A percentile compares a stretch with the other conserved stretches of the same genome.
Evolutionary conservation across 2,113 vertebrate genomes (phyloP).

Genomic region (Anguilla japonica): DNA sequence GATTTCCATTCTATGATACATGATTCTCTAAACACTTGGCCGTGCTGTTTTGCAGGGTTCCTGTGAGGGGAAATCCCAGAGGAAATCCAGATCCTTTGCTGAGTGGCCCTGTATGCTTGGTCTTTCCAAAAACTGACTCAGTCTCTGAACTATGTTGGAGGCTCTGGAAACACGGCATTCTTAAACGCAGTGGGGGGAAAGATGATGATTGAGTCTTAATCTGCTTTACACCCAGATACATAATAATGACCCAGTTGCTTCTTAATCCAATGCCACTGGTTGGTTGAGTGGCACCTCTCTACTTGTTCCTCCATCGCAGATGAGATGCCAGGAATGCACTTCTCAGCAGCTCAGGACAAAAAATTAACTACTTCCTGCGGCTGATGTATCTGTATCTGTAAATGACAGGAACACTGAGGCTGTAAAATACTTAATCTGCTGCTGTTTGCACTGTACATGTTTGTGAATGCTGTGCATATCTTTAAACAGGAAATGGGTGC

Average conservation of each 20-base stretch:
- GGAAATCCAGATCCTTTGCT: not conserved
- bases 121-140: not conserved
- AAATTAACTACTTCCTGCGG: not conserved
- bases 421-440: not conserved
- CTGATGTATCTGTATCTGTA: constrained; percentile 13
- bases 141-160: not conserved
- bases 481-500: not conserved
- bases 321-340: constrained; percentile 6
- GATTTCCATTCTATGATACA: too few species aligned
- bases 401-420: not conserved
- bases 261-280: not conserved
- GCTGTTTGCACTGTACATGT: not conserved
- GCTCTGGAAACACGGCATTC: not conserved
- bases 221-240: not conserved
- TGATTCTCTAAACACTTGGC: too few species aligned
- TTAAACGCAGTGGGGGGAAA: not conserved
- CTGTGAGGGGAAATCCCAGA: too few species aligned
- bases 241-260: not conserved
- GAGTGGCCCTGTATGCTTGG: not conserved
- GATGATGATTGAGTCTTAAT: not conserved
- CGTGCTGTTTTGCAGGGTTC: too few species aligned
- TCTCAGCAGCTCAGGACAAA: constrained; percentile 4
- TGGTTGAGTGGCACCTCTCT: not conserved
- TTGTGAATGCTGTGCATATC: constrained; percentile 1
- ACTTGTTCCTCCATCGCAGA: not conserved